phyloP scores from a whole-genome alignment of 2,113 vertebrate species.

The Gobio gobio region DNA sequence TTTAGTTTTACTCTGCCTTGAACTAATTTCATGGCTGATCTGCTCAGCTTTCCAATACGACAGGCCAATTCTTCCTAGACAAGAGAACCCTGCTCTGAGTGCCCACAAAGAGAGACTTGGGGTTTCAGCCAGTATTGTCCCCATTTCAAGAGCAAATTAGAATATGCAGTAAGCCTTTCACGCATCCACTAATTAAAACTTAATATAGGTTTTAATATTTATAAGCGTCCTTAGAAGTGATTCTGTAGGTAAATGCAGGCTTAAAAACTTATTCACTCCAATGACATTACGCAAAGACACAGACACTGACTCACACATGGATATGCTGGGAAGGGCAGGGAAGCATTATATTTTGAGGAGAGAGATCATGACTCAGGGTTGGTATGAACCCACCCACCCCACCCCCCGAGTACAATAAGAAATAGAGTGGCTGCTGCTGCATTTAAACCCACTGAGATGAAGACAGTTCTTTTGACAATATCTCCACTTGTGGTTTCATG shows the following conservation, averaged over 20 bases:
- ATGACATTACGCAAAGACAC: conserved; percentile 25
- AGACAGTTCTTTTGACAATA: neutral
- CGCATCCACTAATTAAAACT: conserved; percentile 54
- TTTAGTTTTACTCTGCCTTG: conserved; percentile 53
- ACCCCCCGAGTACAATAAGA: conserved; percentile 18
- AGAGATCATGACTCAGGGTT: conserved; percentile 12
- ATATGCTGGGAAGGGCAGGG: conserved; percentile 30
- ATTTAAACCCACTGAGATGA: neutral
- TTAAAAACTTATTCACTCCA: conserved; percentile 25
- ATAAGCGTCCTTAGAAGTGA: conserved; percentile 52
- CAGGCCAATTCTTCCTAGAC: conserved; percentile 65
- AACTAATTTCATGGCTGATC: conserved; percentile 76
- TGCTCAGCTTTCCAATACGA: conserved; percentile 61
- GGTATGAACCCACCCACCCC: too few species aligned
- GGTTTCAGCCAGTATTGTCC: conserved; percentile 52
- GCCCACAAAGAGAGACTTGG: conserved; percentile 53
- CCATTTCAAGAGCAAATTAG: conserved; percentile 63
- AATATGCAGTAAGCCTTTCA: conserved; percentile 51
- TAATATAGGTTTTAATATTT: conserved; percentile 59
- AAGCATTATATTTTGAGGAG: conserved; percentile 26
- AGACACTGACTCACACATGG: conserved; percentile 37
- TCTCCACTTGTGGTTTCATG: neutral
- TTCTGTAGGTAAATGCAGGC: conserved; percentile 36
- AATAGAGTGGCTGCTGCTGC: conserved; percentile 24
- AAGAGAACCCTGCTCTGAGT: conserved; percentile 54